Conservation (phyloP, 2,113 vertebrate species). For the Trogon surrucura region DNA sequence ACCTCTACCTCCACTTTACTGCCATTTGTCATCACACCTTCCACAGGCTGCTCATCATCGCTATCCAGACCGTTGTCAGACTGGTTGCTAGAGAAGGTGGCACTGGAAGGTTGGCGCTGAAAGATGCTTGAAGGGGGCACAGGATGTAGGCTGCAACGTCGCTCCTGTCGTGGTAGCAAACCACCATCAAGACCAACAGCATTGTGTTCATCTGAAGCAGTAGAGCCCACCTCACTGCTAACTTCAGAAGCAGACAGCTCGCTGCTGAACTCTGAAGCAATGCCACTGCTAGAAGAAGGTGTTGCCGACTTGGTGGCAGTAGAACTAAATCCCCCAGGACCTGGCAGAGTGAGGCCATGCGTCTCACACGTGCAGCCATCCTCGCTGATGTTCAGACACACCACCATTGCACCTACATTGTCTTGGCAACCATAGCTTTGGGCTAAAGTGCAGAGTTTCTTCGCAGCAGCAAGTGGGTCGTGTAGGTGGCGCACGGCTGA, state of each 20-base stretch:
- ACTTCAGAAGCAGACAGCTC: slow-evolving; percentile 94
- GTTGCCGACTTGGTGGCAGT: slow-evolving; percentile 76
- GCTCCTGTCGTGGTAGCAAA: slow-evolving; percentile 80
- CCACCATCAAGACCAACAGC: slow-evolving; percentile 74
- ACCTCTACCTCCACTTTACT: slow-evolving; percentile 97
- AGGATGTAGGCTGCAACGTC: slow-evolving; percentile 92
- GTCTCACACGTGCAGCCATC: slow-evolving; percentile 92
- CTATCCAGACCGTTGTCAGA: slow-evolving; percentile 96
- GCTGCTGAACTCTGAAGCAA: slow-evolving; percentile 91
- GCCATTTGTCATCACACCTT: slow-evolving; percentile 92
- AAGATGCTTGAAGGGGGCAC: slow-evolving; percentile 80
- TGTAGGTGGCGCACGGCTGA: slow-evolving; percentile 84
- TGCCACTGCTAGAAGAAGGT: slow-evolving; percentile 88
- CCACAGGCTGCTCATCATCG: slow-evolving; percentile 90
- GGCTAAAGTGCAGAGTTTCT: slow-evolving; percentile 93
- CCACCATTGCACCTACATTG: slow-evolving; percentile 90
- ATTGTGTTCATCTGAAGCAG: slow-evolving; percentile 90
- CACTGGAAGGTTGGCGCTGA: slow-evolving; percentile 91
- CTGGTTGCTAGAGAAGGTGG: slow-evolving; percentile 93
- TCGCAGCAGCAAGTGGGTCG: slow-evolving; percentile 89
- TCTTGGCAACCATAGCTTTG: slow-evolving; percentile 96
- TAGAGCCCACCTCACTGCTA: slow-evolving; percentile 96
- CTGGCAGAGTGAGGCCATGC: slow-evolving; percentile 72
- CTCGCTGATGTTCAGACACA: slow-evolving; percentile 86
- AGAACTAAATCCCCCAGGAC: slow-evolving; percentile 70